Evolutionary conservation across 2,888 invertebrate genomes (phyloP), one percentile per base, ranked within the genome.

Genomic region (Prenolepis imparis): DNA sequence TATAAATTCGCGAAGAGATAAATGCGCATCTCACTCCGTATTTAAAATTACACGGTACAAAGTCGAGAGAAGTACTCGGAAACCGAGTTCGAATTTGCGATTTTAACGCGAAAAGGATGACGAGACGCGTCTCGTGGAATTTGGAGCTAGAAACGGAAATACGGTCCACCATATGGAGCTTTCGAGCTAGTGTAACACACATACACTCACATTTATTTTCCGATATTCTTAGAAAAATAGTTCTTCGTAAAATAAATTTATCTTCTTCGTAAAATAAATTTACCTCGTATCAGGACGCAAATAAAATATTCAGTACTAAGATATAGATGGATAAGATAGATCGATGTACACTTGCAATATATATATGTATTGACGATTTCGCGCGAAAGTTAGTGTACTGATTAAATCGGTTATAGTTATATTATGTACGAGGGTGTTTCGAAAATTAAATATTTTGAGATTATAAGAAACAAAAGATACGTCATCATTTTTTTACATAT

Each of bases 71-170:
- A 52, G 18, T 52, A 36, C 64, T 24, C 36, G 36, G 74, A 52
- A 74, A 75, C 3, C 52, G 12, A 44, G 15, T 48, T 44, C 21
- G 44, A 74, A 63, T 12, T 28, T 61, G n/a, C 5, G 15, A 32
- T 21, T 18, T 15, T 41, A 41, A 6, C 12, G 44, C n/a, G 15
- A 44, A 32, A 15, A 21, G 32, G 28, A 41, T 6, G 61, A 48
- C 18, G 36, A 52, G n/a, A n/a, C n/a, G 48, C n/a, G n/a, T n/a
- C 32, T 44, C 61, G 61, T 21, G 21, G 61, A 74, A 74, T 74
- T 44, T 48, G 15, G 52, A 18, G 28, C 3, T 15, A 41, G 6
- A 41, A 3, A n/a, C 28, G 77, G 28, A 21, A 61, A 55, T 21
- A 1, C 39, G 28, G 48, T n/a, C 8, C n/a, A 52, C 21, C 39